A percentile compares a stretch with the other conserved stretches of the same genome.
Evolutionary conservation across 2,797 vertebrate species (phyloP).

Genomic region (Enteromius radiatus): DNA sequence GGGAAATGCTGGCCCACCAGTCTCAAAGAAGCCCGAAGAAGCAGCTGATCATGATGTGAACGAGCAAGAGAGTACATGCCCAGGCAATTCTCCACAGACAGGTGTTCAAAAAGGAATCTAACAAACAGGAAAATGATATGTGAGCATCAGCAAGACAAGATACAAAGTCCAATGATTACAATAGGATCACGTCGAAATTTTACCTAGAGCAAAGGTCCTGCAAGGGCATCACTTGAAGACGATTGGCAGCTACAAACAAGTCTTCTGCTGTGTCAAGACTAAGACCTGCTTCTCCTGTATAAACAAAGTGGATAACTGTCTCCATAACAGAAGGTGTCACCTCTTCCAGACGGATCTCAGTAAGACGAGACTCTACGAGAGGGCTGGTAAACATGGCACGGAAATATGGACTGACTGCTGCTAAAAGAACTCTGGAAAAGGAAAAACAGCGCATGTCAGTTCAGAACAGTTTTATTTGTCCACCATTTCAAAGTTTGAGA

Average conservation of each 20-base stretch:
- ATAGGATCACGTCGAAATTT: not conserved
- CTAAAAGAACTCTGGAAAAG: constrained; percentile 79
- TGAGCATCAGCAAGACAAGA: not conserved
- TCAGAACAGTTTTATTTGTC: not conserved
- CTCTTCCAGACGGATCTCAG: constrained; percentile 83
- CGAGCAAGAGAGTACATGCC: constrained; percentile 85
- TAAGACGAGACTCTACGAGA: constrained; percentile 82
- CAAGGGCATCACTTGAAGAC: constrained; percentile 84
- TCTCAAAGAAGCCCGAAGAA: constrained; percentile 80
- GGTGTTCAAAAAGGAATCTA: constrained; percentile 77
- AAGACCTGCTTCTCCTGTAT: constrained; percentile 81
- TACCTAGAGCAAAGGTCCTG: constrained; percentile 86
- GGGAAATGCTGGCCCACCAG: constrained; percentile 84
- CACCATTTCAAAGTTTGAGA: not conserved
- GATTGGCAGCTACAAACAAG: constrained; percentile 83
- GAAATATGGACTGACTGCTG: constrained; percentile 85
- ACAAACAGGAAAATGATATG: constrained; percentile 63
- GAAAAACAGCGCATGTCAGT: not conserved
- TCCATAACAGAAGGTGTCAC: constrained; percentile 82
- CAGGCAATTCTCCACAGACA: constrained; percentile 84
- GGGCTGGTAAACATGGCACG: constrained; percentile 86
- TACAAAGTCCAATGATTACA: not conserved
- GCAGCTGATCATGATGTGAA: constrained; percentile 82
- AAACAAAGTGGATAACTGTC: constrained; percentile 82
- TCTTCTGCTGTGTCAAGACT: constrained; percentile 82